These are phyloP conservation scores for Ptyas mucosa DNA, from an alignment of 2,113 vertebrate genomes.

Conservation along the genomic window DNA sequence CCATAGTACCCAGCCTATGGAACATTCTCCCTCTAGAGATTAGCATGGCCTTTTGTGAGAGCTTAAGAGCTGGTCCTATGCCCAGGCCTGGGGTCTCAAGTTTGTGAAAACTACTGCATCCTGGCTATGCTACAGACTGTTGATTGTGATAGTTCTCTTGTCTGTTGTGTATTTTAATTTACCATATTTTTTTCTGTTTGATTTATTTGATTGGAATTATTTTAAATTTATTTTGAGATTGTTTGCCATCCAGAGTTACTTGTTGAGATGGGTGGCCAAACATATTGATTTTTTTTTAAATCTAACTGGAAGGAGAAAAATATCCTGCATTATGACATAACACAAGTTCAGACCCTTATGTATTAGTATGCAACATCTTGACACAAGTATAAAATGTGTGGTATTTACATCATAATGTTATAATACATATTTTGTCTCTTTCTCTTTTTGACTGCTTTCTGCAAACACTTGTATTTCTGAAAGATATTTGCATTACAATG, in stretches of 20 bases:
- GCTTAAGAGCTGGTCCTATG: not conserved
- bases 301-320: not conserved
- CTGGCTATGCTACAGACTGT: not conserved
- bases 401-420: not conserved
- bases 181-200: not conserved
- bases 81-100: not conserved
- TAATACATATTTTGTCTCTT: not conserved
- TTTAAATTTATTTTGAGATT: not conserved
- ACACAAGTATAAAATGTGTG: not conserved
- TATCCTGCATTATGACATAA: not conserved
- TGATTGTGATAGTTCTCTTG: not conserved
- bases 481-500: not conserved
- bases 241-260: not conserved
- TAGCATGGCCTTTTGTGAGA: not conserved
- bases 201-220: not conserved
- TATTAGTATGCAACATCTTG: not conserved
- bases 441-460: not conserved
- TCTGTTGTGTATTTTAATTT: not conserved
- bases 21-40: not conserved
- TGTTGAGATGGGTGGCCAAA: not conserved
- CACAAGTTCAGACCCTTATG: not conserved
- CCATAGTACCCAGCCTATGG: not conserved
- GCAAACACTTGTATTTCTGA: not conserved
- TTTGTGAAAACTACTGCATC: not conserved
- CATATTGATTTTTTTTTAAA: not conserved